Base-by-base conservation (phyloP, 2,888 invertebrate species). In the Anagyrus pseudococci region DNA sequence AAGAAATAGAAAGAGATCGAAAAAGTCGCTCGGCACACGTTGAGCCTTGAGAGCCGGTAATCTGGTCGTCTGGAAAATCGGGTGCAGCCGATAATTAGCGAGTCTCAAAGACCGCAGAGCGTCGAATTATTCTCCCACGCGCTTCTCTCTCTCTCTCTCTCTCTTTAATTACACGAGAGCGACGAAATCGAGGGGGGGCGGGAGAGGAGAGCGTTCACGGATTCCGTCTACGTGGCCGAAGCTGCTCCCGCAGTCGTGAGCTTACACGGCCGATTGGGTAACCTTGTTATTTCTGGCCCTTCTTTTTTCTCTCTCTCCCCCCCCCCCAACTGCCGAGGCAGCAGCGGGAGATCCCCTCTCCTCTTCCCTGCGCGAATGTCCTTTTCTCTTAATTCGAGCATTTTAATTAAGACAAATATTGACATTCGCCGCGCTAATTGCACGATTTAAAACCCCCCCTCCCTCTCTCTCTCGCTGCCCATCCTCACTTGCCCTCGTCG, bases 11-110 rank as follows among this genome's bases (percentile, higher is more conserved):
- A 22, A 13, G 22, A 10, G 13, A 23, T 3, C 22, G 7, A 19
- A 13, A 15, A 10, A 23, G 44, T 70, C 69, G 69, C 53, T 58
- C 53, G 44, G 33, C 22, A 49, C 62, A 49, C 69, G 67, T n/a
- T n/a, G n/a, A n/a, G n/a, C n/a, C n/a, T n/a, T n/a, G 37, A 58
- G 10, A 22, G 22, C 4, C 29, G 19, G 20, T 57, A 62, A 62
- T 53, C 62, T 47, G 10, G 19, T 2, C 41, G 37, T 22, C 1
- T 15, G 33, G 33, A 37, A 37, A 37, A 37, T 37, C 15, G 46
- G 10, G 33, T 13, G 3, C 33, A 7, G 26, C 23, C 13, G 22
- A 50, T 50, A 61, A 61, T 61, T 56, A 61, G 55, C 43, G 6
- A 10, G 22, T 52, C 57, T 48, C 26, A 46, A 47, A 52, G 33